Base-by-base conservation (phyloP, 2,797 vertebrate species). In the Pipistrellus kuhlii region DNA sequence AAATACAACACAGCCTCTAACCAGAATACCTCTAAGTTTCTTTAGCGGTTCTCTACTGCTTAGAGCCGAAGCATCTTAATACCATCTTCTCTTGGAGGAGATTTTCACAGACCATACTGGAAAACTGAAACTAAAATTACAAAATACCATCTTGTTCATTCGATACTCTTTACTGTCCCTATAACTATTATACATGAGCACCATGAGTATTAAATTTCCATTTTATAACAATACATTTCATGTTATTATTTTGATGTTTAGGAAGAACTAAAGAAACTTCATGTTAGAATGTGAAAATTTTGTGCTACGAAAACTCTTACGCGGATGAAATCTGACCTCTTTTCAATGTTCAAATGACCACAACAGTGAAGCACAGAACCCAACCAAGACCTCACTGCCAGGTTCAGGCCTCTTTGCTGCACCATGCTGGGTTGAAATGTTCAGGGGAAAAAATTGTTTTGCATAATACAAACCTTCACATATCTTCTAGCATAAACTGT, bases 181-280 rank as follows among this genome's bases (percentile, higher is more conserved):
- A 51, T 13, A 94, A 30, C 66, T 32, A n/a, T n/a, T n/a, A n/a
- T n/a, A 78, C 27, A 17, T 0, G 14, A 68, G 76, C 32, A 55
- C 55, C 80, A 12, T 57, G 53, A 94, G 9, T n/a, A 64, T 15
- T 90, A 41, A 81, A 75, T 71, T 93, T 92, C 11, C 59, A 27
- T 84, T 86, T 81, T 51, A 93, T 69, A 88, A 94, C 46, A 35
- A 86, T 66, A 35, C 46, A 35, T 90, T 94, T 62, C 35, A 51
- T 23, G 27, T 17, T 85, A 83, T 71, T 68, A 83, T 71, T 80
- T 41, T 86, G 35, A 88, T n/a, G 77, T 71, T 0, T 90, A 15
- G 69, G 72, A 83, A 55, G 62, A 77, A 88, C 1, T 64, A 25
- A 86, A 78, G 18, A 93, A 88, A 73, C 18, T 44, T 92, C 53